Percentiles rank a stretch among this genome's conserved stretches.
phyloP scores from a whole-genome alignment of 2,113 vertebrate species.

The Poeciliopsis prolifica region DNA sequence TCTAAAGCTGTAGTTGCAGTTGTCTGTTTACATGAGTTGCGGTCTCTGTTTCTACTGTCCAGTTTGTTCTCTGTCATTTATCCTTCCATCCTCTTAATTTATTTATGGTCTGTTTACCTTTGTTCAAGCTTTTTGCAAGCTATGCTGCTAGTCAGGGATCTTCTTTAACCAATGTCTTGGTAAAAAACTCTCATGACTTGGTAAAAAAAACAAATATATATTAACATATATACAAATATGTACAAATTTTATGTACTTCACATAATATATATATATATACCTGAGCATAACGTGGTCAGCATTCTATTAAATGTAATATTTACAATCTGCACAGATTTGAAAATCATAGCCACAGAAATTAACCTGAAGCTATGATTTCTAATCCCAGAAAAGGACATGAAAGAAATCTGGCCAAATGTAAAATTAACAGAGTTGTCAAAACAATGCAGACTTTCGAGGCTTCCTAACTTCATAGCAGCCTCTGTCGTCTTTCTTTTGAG shows the following conservation, averaged over 20 bases:
- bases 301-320: no score
- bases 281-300: no score
- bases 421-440: slow-evolving; percentile 10
- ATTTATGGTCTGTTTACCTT: not conserved
- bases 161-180: not conserved
- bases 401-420: slow-evolving; percentile 17
- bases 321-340: no score
- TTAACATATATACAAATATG: no score
- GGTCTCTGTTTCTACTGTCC: not conserved
- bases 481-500: slow-evolving; percentile 45
- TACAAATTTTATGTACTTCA: no score
- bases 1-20: not conserved
- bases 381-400: not conserved
- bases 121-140: not conserved
- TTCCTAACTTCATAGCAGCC: slow-evolving; percentile 30
- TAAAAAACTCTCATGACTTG: not conserved
- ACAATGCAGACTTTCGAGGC: slow-evolving; percentile 17
- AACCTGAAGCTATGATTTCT: not conserved
- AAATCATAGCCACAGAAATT: not conserved
- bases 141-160: not conserved
- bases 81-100: not conserved
- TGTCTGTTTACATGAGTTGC: not conserved
- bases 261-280: no score
- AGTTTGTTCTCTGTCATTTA: not conserved
- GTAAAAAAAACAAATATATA: no score